These are phyloP conservation scores for Diprion similis DNA, from an alignment of 1,140 invertebrate species.

Conservation along the genomic window DNA sequence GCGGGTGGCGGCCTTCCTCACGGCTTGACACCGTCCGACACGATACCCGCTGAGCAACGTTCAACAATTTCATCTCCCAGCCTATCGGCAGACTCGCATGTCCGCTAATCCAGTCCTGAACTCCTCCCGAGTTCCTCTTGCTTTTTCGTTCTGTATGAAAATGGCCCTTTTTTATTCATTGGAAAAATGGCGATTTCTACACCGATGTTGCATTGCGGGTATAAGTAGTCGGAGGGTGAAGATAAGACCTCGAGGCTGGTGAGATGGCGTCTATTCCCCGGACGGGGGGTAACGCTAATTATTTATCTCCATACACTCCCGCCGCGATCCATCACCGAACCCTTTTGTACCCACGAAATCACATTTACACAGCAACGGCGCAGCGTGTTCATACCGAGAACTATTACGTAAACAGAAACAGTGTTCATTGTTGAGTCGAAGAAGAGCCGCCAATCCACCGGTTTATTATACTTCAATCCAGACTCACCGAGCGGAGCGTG, in stretches of 20 bases:
- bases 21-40: constrained; percentile 26
- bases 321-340: constrained; percentile 11
- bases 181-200: too few relatives aligned
- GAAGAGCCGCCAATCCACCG: too few relatives aligned
- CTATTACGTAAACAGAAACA: constrained; percentile 15
- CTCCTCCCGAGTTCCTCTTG: background rate
- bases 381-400: constrained; percentile 2
- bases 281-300: constrained; percentile 2
- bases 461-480: too few relatives aligned
- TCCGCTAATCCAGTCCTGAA: background rate
- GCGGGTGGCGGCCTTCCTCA: constrained; percentile 35
- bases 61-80: constrained; percentile 25
- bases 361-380: constrained; percentile 4
- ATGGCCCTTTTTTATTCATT: constrained; percentile 9
- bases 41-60: constrained; percentile 34
- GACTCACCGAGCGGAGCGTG: too few relatives aligned
- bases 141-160: constrained; percentile 3
- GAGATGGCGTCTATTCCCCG: background rate
- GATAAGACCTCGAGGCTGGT: too few relatives aligned
- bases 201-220: too few relatives aligned
- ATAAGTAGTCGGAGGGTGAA: too few relatives aligned
- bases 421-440: constrained; percentile 9
- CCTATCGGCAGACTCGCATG: constrained; percentile 21
- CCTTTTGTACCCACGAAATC: constrained; percentile 15
- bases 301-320: constrained; percentile 10